phyloP scores from a whole-genome alignment of 1,140 invertebrate species.

The Brachionus rubens region DNA sequence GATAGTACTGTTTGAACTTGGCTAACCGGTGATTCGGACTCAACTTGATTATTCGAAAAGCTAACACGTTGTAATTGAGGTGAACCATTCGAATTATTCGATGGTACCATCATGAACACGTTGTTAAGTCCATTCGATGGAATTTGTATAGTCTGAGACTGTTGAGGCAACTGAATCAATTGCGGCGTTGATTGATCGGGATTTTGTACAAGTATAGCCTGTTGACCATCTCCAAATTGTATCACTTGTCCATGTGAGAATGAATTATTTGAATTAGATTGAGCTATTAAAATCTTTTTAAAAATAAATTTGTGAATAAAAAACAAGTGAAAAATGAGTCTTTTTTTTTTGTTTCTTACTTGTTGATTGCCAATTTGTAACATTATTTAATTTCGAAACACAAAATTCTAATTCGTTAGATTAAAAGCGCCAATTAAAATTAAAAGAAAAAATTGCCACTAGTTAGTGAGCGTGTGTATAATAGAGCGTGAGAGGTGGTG shows the following conservation, averaged over 20 bases:
- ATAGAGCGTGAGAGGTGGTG: too few species aligned
- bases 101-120: slow-evolving; percentile 43
- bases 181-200: slow-evolving; percentile 19
- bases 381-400: slow-evolving; percentile 14
- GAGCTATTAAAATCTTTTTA: not conserved
- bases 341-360: not conserved
- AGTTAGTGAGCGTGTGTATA: too few species aligned
- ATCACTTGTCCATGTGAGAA: slow-evolving; percentile 37
- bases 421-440: slow-evolving; percentile 26
- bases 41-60: not conserved
- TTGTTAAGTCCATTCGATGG: not conserved
- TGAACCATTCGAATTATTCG: not conserved
- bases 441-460: slow-evolving; percentile 13
- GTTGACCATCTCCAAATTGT: slow-evolving; percentile 36
- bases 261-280: not conserved
- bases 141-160: not conserved
- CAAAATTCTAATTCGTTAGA: slow-evolving; percentile 27
- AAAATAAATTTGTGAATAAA: not conserved
- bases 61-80: slow-evolving; percentile 25
- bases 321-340: not conserved
- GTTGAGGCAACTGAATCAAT: not conserved
- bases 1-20: not conserved
- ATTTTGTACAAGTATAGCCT: slow-evolving; percentile 38
- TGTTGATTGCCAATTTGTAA: slow-evolving; percentile 42
- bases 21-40: not conserved